These are phyloP conservation scores for Adrianichthys oophorus DNA, from an alignment of 2,797 vertebrate genomes.

Conservation along the genomic window DNA sequence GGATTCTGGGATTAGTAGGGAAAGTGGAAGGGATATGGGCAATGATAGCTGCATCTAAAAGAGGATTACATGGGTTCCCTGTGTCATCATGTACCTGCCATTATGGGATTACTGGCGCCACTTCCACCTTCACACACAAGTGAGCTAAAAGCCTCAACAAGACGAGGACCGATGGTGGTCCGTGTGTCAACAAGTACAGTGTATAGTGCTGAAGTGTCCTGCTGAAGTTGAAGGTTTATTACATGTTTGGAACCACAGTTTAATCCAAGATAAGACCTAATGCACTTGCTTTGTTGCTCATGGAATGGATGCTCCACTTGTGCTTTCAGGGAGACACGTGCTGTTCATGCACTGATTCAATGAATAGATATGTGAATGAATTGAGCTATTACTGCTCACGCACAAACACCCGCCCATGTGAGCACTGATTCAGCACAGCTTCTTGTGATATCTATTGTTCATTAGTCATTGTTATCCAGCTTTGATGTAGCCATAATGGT, in stretches of 20 bases:
- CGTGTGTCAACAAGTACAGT: constrained; percentile 26
- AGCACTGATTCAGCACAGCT: constrained; percentile 70
- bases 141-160: constrained; percentile 11
- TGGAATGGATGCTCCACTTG: too few relatives aligned
- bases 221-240: constrained; percentile 13
- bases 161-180: constrained; percentile 7
- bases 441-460: constrained; percentile 75
- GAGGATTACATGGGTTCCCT: constrained; percentile 74
- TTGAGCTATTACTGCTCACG: constrained; percentile 32
- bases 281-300: background rate
- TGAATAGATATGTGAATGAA: constrained; percentile 29
- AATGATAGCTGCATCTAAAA: constrained; percentile 73
- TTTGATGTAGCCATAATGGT: constrained; percentile 76
- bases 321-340: background rate
- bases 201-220: constrained; percentile 1
- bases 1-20: constrained; percentile 59
- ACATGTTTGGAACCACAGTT: constrained; percentile 18
- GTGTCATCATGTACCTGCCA: constrained; percentile 71
- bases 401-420: constrained; percentile 30
- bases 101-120: constrained; percentile 74
- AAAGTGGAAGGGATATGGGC: constrained; percentile 60
- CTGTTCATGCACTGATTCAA: constrained; percentile 1
- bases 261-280: constrained; percentile 20
- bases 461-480: constrained; percentile 75
- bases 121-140: constrained; percentile 51